Percentiles rank a stretch among this genome's conserved stretches.
phyloP scores from a whole-genome alignment of 2,113 vertebrate species.

The Vulpes vulpes region DNA sequence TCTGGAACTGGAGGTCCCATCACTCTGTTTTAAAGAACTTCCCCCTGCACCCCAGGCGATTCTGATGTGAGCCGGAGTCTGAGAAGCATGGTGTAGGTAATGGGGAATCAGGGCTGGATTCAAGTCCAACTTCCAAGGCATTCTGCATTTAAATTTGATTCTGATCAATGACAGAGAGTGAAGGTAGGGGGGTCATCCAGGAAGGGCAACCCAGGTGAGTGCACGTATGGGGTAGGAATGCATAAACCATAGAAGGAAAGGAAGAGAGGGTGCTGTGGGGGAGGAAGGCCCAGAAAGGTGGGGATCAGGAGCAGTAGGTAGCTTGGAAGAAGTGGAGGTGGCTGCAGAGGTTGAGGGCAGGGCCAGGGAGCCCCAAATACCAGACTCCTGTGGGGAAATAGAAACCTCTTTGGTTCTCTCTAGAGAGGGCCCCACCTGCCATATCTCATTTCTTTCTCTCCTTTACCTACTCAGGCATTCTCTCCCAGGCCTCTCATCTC shows the following conservation, averaged over 20 bases:
- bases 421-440: background rate
- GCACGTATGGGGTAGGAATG: too few relatives aligned
- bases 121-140: background rate
- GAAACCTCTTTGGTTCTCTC: background rate
- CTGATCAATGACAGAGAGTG: background rate
- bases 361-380: background rate
- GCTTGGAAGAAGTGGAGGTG: background rate
- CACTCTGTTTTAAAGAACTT: background rate
- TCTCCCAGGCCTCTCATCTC: slow-evolving; percentile 16
- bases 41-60: too few relatives aligned
- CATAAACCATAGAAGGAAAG: too few relatives aligned
- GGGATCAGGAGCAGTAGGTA: background rate
- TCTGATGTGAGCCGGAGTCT: background rate
- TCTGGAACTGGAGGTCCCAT: background rate
- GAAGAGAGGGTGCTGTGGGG: too few relatives aligned
- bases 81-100: background rate
- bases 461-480: background rate
- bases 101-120: background rate
- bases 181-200: background rate
- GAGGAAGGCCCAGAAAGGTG: background rate
- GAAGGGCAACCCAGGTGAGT: background rate
- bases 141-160: background rate
- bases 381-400: background rate
- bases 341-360: background rate
- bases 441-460: background rate